These are phyloP conservation scores for Zeugodacus cucurbitae DNA, from an alignment of 1,140 invertebrate species.

Conservation along the genomic window DNA sequence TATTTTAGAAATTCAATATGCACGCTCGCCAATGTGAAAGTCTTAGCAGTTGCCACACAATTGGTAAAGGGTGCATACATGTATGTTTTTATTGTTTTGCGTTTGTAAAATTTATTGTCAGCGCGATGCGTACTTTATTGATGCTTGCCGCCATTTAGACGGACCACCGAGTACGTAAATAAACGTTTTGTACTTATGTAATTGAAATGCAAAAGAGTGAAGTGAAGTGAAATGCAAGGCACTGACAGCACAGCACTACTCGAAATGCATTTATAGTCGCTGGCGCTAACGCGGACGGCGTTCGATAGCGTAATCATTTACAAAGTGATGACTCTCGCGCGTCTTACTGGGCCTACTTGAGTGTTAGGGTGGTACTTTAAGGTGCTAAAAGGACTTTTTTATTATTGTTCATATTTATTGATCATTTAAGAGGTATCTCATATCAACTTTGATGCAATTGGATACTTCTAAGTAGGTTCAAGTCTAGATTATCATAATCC, in stretches of 20 bases:
- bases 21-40: not conserved
- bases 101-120: conserved; percentile 9
- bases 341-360: not conserved
- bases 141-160: conserved; percentile 18
- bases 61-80: too few relatives aligned
- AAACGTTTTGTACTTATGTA: not conserved
- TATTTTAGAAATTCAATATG: not conserved
- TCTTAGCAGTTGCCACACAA: not conserved
- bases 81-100: not conserved
- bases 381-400: not conserved
- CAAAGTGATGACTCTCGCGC: not conserved
- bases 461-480: too few relatives aligned
- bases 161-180: not conserved
- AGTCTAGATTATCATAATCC: too few relatives aligned
- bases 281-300: not conserved
- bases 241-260: not conserved
- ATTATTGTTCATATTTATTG: too few relatives aligned
- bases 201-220: not conserved
- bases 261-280: not conserved
- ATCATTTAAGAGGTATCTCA: too few relatives aligned
- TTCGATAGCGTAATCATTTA: not conserved
- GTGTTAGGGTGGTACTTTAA: not conserved
- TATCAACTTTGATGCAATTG: too few relatives aligned
- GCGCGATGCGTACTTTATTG: not conserved
- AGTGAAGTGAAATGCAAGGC: not conserved